Percentiles rank a stretch among this genome's conserved stretches.
Conservation (phyloP, 2,113 vertebrate genomes). For the Nibea coibor region DNA sequence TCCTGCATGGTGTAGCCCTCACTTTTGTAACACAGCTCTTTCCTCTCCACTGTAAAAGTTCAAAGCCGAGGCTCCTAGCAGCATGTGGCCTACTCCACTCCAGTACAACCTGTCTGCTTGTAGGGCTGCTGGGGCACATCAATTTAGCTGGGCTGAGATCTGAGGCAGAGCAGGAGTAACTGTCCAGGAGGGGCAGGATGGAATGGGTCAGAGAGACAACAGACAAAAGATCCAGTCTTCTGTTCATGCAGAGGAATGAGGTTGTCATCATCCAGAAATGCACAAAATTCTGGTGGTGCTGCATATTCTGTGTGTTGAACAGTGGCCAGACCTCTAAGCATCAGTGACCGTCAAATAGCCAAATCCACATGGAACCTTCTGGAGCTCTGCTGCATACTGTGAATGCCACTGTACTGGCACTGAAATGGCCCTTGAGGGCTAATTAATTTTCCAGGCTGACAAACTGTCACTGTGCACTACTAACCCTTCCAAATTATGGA, state of each 20-base stretch:
- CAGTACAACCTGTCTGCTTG: constrained; percentile 44
- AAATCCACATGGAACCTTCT: constrained; percentile 47
- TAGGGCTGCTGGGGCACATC: constrained; percentile 52
- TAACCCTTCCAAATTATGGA: constrained; percentile 52
- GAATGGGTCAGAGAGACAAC: background rate
- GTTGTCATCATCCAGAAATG: constrained; percentile 19
- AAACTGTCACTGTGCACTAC: constrained; percentile 48
- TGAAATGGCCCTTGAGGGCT: constrained; percentile 67
- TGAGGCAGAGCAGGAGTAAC: constrained; percentile 17
- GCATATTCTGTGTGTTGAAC: constrained; percentile 31
- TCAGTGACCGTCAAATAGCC: constrained; percentile 36
- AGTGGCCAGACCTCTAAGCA: constrained; percentile 33
- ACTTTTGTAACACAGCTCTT: constrained; percentile 39
- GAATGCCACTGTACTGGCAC: constrained; percentile 52
- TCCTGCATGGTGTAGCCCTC: constrained; percentile 6
- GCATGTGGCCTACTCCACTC: constrained; percentile 56
- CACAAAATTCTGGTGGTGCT: constrained; percentile 4
- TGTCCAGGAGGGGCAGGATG: constrained; percentile 22
- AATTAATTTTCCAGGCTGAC: constrained; percentile 73
- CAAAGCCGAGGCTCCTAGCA: constrained; percentile 60
- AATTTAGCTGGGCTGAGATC: constrained; percentile 57
- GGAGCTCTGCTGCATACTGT: constrained; percentile 6
- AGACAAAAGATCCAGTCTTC: constrained; percentile 22
- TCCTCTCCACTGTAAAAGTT: constrained; percentile 63
- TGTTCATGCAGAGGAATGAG: constrained; percentile 24